These are phyloP conservation scores for Pica pica DNA, from an alignment of 2,113 vertebrate genomes.

Conservation along the genomic window DNA sequence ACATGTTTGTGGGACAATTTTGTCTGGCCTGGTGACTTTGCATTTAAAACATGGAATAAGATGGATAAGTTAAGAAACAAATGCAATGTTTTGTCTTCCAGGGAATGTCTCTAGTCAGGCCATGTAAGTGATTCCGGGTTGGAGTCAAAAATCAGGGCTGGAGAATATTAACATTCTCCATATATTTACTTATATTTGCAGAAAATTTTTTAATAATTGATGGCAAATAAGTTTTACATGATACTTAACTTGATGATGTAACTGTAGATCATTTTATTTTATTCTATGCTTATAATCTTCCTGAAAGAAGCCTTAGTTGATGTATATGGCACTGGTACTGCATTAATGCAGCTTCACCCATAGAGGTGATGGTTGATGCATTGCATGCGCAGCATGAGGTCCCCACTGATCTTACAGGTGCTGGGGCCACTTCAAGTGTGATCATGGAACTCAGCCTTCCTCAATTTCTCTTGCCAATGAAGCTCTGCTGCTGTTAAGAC, in stretches of 20 bases:
- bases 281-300: neutral
- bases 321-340: neutral
- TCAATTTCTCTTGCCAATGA: neutral
- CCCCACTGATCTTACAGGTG: neutral
- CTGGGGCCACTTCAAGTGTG: accelerated
- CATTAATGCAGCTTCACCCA: neutral
- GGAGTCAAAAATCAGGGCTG: neutral
- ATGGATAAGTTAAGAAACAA: neutral
- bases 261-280: neutral
- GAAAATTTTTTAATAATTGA: neutral
- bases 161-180: neutral
- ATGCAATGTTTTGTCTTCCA: neutral
- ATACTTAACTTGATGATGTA: neutral
- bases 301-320: neutral
- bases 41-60: neutral
- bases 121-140: neutral
- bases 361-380: neutral
- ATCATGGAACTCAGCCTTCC: neutral
- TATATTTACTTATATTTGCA: neutral
- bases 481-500: neutral
- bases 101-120: neutral
- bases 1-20: neutral
- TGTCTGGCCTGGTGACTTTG: neutral
- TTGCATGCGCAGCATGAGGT: accelerated
- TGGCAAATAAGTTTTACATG: neutral